phyloP scores from a whole-genome alignment of 2,888 invertebrate genomes.

The Polydrusus tereticollis region DNA sequence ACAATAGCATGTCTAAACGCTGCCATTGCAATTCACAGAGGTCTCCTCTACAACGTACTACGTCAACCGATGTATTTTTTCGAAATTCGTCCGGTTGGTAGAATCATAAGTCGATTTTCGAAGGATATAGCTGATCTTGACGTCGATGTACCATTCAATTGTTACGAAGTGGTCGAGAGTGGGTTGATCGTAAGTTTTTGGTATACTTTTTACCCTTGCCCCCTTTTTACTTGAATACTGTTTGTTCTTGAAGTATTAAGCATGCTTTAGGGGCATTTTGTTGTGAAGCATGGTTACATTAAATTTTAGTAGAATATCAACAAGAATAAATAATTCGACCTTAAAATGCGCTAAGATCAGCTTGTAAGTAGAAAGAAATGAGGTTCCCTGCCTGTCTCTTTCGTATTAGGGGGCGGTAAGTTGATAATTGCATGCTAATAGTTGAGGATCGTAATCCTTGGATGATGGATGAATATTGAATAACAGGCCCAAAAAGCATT shows the following conservation, averaged over 20 bases:
- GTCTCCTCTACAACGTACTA: constrained; percentile 71
- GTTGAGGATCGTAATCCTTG: too few species aligned
- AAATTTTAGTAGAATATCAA: too few species aligned
- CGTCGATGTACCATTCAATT: constrained; percentile 71
- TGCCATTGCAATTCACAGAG: constrained; percentile 72
- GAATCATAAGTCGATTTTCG: constrained; percentile 78
- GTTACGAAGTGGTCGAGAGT: constrained; percentile 66
- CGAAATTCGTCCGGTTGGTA: constrained; percentile 77
- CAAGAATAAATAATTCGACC: too few species aligned
- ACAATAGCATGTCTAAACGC: constrained; percentile 74
- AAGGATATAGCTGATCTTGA: constrained; percentile 78
- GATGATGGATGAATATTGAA: too few species aligned
- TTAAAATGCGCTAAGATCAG: too few species aligned
- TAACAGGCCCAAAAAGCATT: too few species aligned
- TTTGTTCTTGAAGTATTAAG: neutral
- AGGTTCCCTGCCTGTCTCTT: too few species aligned
- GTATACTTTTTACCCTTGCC: neutral
- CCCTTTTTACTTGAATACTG: neutral
- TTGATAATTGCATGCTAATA: too few species aligned
- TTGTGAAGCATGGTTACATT: neutral
- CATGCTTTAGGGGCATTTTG: neutral
- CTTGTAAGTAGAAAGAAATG: too few species aligned
- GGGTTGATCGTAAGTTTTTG: constrained; percentile 64
- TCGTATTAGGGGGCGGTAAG: too few species aligned
- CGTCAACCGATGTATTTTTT: constrained; percentile 78